Conservation (phyloP, 2,888 invertebrate species). For the Clistopyga incitator region DNA sequence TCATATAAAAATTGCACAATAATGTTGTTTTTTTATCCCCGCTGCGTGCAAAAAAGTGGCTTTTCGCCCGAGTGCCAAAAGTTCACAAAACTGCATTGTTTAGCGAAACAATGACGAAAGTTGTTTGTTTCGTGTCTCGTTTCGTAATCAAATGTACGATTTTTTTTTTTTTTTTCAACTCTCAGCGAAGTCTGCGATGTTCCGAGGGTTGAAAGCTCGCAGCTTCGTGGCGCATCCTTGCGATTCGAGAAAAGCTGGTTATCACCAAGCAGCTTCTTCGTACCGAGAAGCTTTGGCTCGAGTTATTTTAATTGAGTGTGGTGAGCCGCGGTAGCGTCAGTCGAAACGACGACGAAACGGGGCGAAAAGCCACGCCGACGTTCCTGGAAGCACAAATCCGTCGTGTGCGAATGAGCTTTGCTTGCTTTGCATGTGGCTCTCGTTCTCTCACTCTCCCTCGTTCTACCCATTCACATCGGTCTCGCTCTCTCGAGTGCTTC, state of each 20-base stretch:
- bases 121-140: constrained; percentile 30
- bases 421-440: constrained; percentile 52
- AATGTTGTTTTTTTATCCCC: too few relatives aligned
- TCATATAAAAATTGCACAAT: too few relatives aligned
- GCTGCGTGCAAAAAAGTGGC: too few relatives aligned
- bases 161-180: constrained; percentile 5
- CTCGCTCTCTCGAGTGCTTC: constrained; percentile 38
- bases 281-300: constrained; percentile 66
- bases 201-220: background rate
- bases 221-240: constrained; percentile 47
- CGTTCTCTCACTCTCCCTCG: constrained; percentile 1
- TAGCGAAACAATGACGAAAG: too few relatives aligned
- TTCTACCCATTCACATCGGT: background rate
- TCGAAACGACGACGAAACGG: constrained; percentile 49
- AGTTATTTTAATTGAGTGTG: constrained; percentile 79
- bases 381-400: constrained; percentile 80
- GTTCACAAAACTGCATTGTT: too few relatives aligned
- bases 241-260: constrained; percentile 61
- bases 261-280: constrained; percentile 57
- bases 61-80: too few relatives aligned
- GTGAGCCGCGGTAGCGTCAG: constrained; percentile 55
- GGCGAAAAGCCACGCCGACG: constrained; percentile 71
- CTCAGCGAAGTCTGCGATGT: background rate
- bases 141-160: constrained; percentile 26
- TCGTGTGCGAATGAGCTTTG: constrained; percentile 67